Percentiles rank a stretch among this genome's conserved stretches.
Evolutionary conservation across 2,888 invertebrate species (phyloP).

Genomic region (Metallyticus violacea): DNA sequence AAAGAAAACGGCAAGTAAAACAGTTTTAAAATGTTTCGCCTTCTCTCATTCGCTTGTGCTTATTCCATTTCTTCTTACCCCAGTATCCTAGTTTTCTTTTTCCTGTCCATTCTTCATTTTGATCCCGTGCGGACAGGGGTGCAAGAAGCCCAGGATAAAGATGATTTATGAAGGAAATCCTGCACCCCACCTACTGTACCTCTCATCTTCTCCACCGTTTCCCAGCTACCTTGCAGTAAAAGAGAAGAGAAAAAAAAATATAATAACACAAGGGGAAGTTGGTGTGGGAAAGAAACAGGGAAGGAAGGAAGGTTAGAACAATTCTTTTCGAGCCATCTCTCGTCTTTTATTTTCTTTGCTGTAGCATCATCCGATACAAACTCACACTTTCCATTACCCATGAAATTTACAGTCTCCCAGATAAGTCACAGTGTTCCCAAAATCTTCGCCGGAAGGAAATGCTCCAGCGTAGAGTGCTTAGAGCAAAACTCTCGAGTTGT

Average conservation of each 20-base stretch:
- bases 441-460: not conserved
- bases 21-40: not conserved
- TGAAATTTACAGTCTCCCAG: not conserved
- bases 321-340: not conserved
- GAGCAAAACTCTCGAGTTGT: not conserved
- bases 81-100: constrained; percentile 1
- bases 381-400: constrained; percentile 7
- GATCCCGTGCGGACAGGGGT: constrained; percentile 29
- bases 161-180: constrained; percentile 30
- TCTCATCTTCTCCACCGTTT: not conserved
- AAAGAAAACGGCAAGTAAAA: not conserved
- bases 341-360: constrained; percentile 7
- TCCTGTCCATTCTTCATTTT: constrained; percentile 29
- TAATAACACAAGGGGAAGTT: not conserved
- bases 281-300: not conserved
- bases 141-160: constrained; percentile 30
- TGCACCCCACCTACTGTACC: not conserved
- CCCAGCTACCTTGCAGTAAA: not conserved
- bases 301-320: constrained; percentile 13
- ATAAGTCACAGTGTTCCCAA: not conserved
- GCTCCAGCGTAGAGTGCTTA: not conserved
- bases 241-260: not conserved
- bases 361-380: not conserved
- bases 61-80: not conserved
- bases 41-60: constrained; percentile 18